phyloP scores from a whole-genome alignment of 2,113 vertebrate species.

The Desmodus rotundus region DNA sequence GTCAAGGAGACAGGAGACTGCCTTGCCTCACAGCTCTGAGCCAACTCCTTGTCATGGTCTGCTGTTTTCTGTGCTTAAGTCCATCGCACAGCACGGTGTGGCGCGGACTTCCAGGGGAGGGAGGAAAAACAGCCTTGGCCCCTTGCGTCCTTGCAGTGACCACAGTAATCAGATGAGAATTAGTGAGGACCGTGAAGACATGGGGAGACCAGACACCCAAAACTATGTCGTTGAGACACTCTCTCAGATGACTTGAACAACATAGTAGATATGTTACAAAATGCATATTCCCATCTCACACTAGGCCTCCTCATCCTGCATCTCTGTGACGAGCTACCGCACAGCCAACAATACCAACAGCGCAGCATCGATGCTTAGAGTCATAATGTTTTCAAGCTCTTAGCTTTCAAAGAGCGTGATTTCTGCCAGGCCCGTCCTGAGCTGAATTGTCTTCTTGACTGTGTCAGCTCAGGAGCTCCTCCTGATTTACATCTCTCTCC shows the following conservation, averaged over 20 bases:
- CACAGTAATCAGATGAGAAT: background rate
- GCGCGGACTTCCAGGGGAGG: background rate
- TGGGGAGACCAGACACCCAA: background rate
- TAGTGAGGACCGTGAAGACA: background rate
- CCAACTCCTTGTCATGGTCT: background rate
- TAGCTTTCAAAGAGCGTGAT: background rate
- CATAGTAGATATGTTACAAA: background rate
- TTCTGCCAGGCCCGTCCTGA: background rate
- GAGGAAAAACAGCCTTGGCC: background rate
- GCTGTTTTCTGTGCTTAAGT: background rate
- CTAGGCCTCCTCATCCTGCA: background rate
- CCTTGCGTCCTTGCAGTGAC: background rate
- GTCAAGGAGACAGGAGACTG: background rate
- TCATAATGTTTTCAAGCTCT: background rate
- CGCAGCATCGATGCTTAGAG: background rate
- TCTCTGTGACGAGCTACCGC: background rate
- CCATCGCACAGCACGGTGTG: background rate
- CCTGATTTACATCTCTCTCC: conserved; percentile 2
- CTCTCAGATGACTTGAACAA: background rate
- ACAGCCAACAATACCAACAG: background rate
- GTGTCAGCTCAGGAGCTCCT: background rate
- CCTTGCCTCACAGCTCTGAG: background rate
- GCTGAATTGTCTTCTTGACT: background rate
- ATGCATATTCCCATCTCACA: background rate
- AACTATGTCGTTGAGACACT: background rate